A percentile compares a stretch with the other conserved stretches of the same genome.
Evolutionary conservation across 2,113 vertebrate species (phyloP).

Genomic region (Cyphomyrus plagiostoma): DNA sequence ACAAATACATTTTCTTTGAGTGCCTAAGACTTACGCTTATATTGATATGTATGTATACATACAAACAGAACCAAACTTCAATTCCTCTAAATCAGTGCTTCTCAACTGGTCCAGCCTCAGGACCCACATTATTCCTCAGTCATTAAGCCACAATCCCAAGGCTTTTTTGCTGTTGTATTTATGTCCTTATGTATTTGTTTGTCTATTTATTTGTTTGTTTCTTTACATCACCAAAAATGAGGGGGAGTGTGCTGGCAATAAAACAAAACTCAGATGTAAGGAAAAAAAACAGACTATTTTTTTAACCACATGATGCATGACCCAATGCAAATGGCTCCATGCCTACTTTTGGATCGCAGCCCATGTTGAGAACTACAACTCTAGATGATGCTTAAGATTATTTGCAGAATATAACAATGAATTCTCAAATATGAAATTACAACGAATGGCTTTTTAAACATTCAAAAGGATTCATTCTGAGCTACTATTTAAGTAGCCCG

Average conservation of each 20-base stretch:
- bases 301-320: not conserved
- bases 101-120: not conserved
- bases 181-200: not conserved
- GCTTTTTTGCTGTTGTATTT: not conserved
- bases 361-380: not conserved
- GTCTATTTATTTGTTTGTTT: not conserved
- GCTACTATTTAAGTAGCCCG: not conserved
- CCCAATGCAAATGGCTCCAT: not conserved
- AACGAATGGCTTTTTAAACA: not conserved
- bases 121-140: not conserved
- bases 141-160: not conserved
- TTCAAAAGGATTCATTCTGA: not conserved
- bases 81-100: not conserved
- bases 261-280: not conserved
- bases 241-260: not conserved
- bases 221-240: not conserved
- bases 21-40: not conserved
- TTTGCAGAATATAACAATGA: too few relatives aligned
- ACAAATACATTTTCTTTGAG: not conserved
- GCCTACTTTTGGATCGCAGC: not conserved
- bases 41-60: not conserved
- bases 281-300: not conserved
- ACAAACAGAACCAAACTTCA: not conserved
- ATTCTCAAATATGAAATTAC: not conserved
- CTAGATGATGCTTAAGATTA: not conserved